A percentile compares a stretch with the other conserved stretches of the same genome.
Conservation (phyloP, 2,113 vertebrate genomes). For the Hyaena hyaena region DNA sequence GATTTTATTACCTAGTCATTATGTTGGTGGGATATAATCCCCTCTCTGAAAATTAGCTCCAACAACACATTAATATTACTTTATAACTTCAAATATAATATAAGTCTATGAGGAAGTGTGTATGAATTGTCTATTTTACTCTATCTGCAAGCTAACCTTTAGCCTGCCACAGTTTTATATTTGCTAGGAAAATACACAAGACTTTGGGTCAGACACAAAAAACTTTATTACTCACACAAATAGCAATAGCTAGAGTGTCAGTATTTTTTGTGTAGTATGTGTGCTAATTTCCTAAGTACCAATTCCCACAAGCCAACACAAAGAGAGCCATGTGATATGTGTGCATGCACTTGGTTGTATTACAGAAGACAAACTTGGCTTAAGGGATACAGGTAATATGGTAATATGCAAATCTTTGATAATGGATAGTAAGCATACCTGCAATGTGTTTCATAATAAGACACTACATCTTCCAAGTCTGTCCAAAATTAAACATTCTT, state of each 20-base stretch:
- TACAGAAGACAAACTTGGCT: background rate
- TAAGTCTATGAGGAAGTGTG: background rate
- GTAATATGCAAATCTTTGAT: background rate
- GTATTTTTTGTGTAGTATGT: background rate
- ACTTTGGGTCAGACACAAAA: background rate
- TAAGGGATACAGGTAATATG: background rate
- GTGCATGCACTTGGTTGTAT: background rate
- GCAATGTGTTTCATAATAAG: background rate
- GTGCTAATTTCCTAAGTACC: background rate
- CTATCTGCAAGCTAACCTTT: background rate
- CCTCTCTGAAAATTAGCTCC: conserved; percentile 30
- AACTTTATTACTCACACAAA: background rate
- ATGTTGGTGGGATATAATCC: background rate
- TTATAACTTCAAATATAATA: background rate
- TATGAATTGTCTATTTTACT: background rate
- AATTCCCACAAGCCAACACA: background rate
- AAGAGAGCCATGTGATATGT: background rate
- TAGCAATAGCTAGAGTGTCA: background rate
- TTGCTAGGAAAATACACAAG: background rate
- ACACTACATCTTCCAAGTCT: background rate
- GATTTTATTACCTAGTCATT: conserved; percentile 24
- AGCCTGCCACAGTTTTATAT: background rate
- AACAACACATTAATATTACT: background rate
- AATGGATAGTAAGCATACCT: background rate
- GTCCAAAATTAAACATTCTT: background rate